Base-by-base conservation (phyloP, 2,113 vertebrate genomes). In the Rhodinocichla rosea region DNA sequence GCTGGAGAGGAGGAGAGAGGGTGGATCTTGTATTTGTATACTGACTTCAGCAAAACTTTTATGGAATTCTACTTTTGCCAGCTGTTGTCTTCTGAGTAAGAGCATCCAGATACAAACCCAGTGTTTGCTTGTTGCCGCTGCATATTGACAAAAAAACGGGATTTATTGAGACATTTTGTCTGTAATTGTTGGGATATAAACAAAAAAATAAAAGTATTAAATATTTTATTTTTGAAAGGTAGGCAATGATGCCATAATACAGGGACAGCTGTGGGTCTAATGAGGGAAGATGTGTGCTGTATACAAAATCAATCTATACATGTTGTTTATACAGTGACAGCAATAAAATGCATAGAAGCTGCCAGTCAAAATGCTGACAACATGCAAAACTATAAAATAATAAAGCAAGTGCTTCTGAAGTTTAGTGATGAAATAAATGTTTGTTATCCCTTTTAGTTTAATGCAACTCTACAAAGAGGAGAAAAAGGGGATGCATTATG, bases 281-380 rank as follows among this genome's bases (percentile, higher is more conserved):
- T 49, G 89, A 91, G 55, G 50, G 37, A 79, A 92, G 82, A 94
- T 93, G 69, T 63, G 94, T 92, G 65, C 59, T 87, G 81, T 88
- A 7, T 70, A 74, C 84, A 68, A 95, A 97, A 91, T 73, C 64
- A 76, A 26, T 60, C 69, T 90, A 9, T 89, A 35, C 53, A 39
- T 86, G 32, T 14, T 68, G 47, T 67, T 94, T 90, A 70, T 84
- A 86, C 44, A 74, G 45, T 63, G 68, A 37, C 77, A 94, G 60
- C 68, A 89, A 86, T 92, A 90, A 92, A 90, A 91, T 81, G 70
- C 67, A 78, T 49, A 68, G 40, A 84, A 87, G 63, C 50, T 94
- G 55, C 62, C 79, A 68, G 71, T 95, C 89, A 97, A 92, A 95
- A 64, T 87, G 87, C 87, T 95, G 95, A 95, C 88, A 95, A 63